Evolutionary conservation across 2,888 invertebrate species (phyloP).

Genomic region (Thyatira batis): DNA sequence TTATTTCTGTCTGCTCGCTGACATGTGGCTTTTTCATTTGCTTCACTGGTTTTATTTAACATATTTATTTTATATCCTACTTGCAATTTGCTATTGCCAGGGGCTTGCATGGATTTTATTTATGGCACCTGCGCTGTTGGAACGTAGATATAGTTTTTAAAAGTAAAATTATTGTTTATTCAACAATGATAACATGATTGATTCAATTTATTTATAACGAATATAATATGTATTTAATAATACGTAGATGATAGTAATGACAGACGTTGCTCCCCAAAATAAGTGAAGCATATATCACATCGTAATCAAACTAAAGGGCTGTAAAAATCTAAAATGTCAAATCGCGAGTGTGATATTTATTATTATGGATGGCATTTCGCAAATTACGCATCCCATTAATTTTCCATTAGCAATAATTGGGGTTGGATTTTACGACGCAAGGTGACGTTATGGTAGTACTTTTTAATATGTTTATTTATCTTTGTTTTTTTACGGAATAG

Average conservation of each 20-base stretch:
- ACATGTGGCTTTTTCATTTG: conserved; percentile 50
- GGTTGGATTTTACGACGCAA: conserved; percentile 29
- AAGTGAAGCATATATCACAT: too few species aligned
- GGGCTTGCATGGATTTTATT: too few species aligned
- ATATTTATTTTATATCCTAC: conserved; percentile 18
- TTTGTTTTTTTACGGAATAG: conserved; percentile 16
- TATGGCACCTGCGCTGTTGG: too few species aligned
- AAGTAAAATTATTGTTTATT: too few species aligned
- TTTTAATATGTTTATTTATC: conserved; percentile 17
- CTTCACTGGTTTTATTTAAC: conserved; percentile 35
- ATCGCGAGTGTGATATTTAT: conserved; percentile 63
- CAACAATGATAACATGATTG: too few species aligned
- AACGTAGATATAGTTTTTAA: too few species aligned
- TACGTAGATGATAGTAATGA: too few species aligned
- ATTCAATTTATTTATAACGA: too few species aligned
- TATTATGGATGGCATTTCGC: conserved; percentile 72
- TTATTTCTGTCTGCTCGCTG: conserved; percentile 68
- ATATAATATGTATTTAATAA: too few species aligned
- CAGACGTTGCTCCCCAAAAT: too few species aligned
- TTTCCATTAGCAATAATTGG: conserved; percentile 76
- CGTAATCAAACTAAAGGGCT: conserved; percentile 25
- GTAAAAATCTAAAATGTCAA: conserved; percentile 58
- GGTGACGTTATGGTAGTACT: conserved; percentile 22
- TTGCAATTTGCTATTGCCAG: too few species aligned
- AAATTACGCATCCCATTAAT: conserved; percentile 78